phyloP scores from a whole-genome alignment of 2,797 vertebrate genomes.

The Propithecus perrieri region DNA sequence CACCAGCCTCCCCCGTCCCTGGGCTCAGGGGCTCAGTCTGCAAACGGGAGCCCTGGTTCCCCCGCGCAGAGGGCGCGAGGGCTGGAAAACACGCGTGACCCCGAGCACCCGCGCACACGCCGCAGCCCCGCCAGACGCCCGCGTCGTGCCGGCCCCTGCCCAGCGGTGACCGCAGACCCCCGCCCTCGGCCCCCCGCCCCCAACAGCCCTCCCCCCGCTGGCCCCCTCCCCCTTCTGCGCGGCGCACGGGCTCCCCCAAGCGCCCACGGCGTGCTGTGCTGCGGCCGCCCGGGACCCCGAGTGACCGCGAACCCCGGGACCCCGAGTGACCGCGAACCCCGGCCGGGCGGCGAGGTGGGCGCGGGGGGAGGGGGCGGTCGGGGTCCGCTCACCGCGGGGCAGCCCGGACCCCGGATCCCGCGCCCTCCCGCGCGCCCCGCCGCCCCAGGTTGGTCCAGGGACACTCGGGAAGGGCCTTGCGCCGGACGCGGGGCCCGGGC shows the following conservation, averaged over 20 bases:
- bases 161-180: too few relatives aligned
- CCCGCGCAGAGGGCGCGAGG: not conserved
- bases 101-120: not conserved
- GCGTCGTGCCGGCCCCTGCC: not conserved
- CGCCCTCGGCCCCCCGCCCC: not conserved
- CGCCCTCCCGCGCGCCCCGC: not conserved
- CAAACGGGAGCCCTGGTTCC: not conserved
- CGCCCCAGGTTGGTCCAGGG: not conserved
- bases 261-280: not conserved
- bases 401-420: not conserved
- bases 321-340: not conserved
- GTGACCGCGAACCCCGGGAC: not conserved
- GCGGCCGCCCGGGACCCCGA: not conserved
- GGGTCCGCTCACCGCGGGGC: too few relatives aligned
- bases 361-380: fast-evolving
- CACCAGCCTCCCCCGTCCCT: not conserved
- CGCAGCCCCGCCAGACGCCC: not conserved
- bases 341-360: not conserved
- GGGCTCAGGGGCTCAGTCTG: not conserved
- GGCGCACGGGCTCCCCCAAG: slow-evolving; percentile 28
- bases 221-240: not conserved
- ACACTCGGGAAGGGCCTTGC: not conserved
- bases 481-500: not conserved
- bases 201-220: too few relatives aligned
- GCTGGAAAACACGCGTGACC: fast-evolving